phyloP scores from a whole-genome alignment of 1,140 invertebrate genomes.

The Lethrus apterus region DNA sequence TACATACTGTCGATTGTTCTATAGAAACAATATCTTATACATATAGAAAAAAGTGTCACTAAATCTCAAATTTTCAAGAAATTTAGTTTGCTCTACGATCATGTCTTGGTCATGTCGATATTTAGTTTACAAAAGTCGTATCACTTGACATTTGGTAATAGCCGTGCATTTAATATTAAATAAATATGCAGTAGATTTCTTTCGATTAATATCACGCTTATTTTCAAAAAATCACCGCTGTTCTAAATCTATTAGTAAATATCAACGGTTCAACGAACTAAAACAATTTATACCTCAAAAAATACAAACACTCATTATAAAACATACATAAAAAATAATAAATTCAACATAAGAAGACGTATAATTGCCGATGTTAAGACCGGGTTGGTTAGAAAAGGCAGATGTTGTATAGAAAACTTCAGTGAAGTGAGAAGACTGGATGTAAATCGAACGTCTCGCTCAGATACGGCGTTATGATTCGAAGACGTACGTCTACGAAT shows the following conservation, averaged over 20 bases:
- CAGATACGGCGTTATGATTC: background rate
- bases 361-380: conserved; percentile 31
- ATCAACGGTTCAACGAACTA: conserved; percentile 18
- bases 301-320: background rate
- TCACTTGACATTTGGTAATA: too few species aligned
- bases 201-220: too few species aligned
- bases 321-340: conserved; percentile 14
- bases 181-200: too few species aligned
- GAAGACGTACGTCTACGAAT: conserved; percentile 4
- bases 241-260: background rate
- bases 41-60: too few species aligned
- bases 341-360: conserved; percentile 24
- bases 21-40: too few species aligned
- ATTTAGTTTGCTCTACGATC: too few species aligned
- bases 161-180: too few species aligned
- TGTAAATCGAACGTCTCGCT: background rate
- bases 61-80: too few species aligned
- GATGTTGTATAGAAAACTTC: conserved; percentile 32
- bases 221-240: too few species aligned
- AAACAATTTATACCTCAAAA: conserved; percentile 8
- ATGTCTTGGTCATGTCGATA: too few species aligned
- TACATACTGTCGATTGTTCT: too few species aligned
- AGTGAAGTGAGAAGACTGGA: background rate
- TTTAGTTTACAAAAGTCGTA: too few species aligned
- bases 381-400: conserved; percentile 35